phyloP scores from a whole-genome alignment of 1,140 invertebrate species.

The Episyrphus balteatus region DNA sequence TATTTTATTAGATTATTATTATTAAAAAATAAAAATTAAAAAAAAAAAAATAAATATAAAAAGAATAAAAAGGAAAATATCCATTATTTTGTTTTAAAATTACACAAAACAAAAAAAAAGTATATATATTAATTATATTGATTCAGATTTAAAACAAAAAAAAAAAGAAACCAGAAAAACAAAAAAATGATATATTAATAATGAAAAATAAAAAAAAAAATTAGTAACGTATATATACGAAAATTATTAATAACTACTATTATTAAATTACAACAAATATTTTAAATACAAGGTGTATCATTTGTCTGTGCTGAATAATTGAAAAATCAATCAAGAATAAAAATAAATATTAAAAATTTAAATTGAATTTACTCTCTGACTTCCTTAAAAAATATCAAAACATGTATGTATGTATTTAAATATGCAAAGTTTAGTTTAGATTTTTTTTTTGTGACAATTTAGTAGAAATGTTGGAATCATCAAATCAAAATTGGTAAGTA shows the following conservation, averaged over 20 bases:
- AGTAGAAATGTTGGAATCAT: too few species aligned
- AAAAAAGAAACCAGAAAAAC: slow-evolving; percentile 13
- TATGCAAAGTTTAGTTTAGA: too few species aligned
- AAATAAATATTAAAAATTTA: slow-evolving; percentile 11
- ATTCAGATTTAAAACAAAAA: slow-evolving; percentile 15
- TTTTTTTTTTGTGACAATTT: too few species aligned
- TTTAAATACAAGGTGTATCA: neutral
- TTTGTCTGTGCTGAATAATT: slow-evolving; percentile 7
- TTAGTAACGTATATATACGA: neutral
- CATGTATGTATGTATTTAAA: too few species aligned
- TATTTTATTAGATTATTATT: neutral
- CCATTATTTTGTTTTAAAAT: slow-evolving; percentile 11
- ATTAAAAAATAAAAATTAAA: slow-evolving; percentile 1
- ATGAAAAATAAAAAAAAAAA: slow-evolving; percentile 15
- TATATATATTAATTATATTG: too few species aligned
- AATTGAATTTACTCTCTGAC: neutral
- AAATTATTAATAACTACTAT: slow-evolving; percentile 3
- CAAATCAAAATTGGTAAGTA: too few species aligned
- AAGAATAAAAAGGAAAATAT: slow-evolving; percentile 10
- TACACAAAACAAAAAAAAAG: neutral
- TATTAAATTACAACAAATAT: neutral
- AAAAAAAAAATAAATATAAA: slow-evolving; percentile 4
- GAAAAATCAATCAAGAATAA: slow-evolving; percentile 27
- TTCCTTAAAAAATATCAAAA: too few species aligned
- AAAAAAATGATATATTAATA: slow-evolving; percentile 10